Evolutionary conservation across 2,888 invertebrate species (phyloP).

Genomic region (Oeneis ivallda): DNA sequence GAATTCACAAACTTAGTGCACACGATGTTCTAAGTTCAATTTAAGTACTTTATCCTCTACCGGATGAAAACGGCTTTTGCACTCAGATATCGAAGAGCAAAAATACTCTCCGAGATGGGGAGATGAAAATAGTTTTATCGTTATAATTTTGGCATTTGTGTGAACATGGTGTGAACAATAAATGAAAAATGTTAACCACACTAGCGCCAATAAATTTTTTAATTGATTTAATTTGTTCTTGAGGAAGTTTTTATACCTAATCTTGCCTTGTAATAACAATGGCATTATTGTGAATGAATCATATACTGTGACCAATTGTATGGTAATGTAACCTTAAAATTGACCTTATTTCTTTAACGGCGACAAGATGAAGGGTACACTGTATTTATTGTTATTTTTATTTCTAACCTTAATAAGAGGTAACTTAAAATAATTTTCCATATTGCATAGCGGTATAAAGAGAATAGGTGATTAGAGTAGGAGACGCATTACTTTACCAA

Average conservation of each 20-base stretch:
- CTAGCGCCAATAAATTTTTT: conserved; percentile 13
- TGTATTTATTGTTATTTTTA: conserved; percentile 14
- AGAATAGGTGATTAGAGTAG: neutral
- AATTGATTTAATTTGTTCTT: conserved; percentile 9
- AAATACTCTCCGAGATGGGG: no score
- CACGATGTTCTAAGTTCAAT: no score
- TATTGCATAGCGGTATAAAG: neutral
- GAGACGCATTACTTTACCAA: no score
- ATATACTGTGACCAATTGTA: conserved; percentile 28
- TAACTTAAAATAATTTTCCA: neutral
- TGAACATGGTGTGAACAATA: no score
- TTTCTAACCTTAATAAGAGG: conserved; percentile 1
- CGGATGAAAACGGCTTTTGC: no score
- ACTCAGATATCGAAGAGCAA: no score
- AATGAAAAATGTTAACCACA: neutral
- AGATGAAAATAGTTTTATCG: no score
- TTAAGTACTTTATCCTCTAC: no score
- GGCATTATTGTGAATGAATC: conserved; percentile 1
- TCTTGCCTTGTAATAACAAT: conserved; percentile 15
- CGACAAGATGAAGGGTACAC: conserved; percentile 28
- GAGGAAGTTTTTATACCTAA: conserved; percentile 16
- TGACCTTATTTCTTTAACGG: conserved; percentile 26
- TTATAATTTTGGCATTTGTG: no score
- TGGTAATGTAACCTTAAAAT: conserved; percentile 34
- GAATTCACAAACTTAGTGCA: no score